Evolutionary conservation across 2,797 vertebrate species (phyloP), one percentile per base, ranked within the genome.

Genomic region (Acanthis flammea): DNA sequence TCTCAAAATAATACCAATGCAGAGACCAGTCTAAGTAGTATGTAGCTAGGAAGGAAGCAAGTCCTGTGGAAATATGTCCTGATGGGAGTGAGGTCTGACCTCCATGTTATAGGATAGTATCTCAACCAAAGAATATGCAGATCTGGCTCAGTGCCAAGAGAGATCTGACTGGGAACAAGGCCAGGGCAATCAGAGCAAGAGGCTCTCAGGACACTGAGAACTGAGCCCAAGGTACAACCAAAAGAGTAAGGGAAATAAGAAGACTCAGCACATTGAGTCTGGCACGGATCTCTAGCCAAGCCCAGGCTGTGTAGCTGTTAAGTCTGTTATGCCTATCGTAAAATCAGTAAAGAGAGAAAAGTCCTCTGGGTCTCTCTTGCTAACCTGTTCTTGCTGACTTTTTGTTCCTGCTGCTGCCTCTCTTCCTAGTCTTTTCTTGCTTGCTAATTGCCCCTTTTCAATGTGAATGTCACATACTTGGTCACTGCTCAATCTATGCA

Each of bases 281-380:
- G 31, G 15, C 30, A 54, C 12, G 22, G 27, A 41, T 44, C 39
- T 78, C 35, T 31, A 55, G 44, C 21, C 60, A 79, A 66, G 41
- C 51, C 41, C 45, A 33, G 80, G 45, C 30, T 65, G 9, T 33
- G 44, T 37, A 39, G 33, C 39, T 67, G 25, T 84, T 62, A 23
- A 9, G 2, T 33, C 47, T 78, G 13, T 86, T 71, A 53, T 0
- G 62, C 6, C 28, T 31, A 25, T 19, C 0, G 0, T 53, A 21
- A 73, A 30, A 70, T 11, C 24, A 14, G 19, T 55, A 24, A 37
- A 90, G 54, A 84, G 41, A n/a, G 35, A 66, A 62, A 90, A 86
- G 28, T 35, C 27, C 39, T 90, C 50, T 39, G 22, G 2, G 10
- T 80, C 31, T 27, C 31, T 63, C 53, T 60, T 60, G 57, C 27